These are phyloP conservation scores for Coelopa pilipes DNA, from an alignment of 2,888 invertebrate genomes.

Conservation along the genomic window DNA sequence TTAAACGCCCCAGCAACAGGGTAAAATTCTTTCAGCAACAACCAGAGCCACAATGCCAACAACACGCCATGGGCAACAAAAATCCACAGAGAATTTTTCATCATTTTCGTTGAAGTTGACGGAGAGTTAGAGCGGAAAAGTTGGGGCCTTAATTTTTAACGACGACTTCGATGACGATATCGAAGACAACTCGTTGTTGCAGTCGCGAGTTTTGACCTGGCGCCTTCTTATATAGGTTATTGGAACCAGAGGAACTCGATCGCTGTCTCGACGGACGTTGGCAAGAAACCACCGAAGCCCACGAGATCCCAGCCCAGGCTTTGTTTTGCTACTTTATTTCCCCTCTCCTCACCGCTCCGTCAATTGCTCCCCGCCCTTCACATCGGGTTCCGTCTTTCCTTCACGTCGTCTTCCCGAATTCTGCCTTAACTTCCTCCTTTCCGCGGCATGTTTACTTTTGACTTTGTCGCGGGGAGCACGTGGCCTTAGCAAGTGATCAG, in stretches of 20 bases:
- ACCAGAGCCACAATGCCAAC: no score
- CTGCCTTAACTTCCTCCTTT: no score
- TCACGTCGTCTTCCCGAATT: no score
- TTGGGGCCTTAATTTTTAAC: background rate
- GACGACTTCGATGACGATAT: background rate
- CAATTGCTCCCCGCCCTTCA: no score
- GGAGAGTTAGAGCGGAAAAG: background rate
- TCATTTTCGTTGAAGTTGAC: slow-evolving; percentile 7
- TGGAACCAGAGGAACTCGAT: background rate
- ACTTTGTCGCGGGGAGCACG: no score
- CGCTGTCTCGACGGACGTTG: background rate
- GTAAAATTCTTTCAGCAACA: background rate
- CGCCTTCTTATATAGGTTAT: background rate
- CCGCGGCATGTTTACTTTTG: no score
- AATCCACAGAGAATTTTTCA: slow-evolving; percentile 7
- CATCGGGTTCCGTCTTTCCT: no score
- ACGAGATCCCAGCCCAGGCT: no score
- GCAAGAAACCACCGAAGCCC: background rate
- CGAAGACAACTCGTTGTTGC: no score
- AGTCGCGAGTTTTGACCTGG: background rate
- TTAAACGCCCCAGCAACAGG: slow-evolving; percentile 10
- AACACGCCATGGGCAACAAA: no score
- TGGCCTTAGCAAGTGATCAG: background rate
- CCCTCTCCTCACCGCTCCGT: no score
- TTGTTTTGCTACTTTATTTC: no score